Conservation (phyloP, 2,888 invertebrate genomes). For the Pristionchus fissidentatus region DNA sequence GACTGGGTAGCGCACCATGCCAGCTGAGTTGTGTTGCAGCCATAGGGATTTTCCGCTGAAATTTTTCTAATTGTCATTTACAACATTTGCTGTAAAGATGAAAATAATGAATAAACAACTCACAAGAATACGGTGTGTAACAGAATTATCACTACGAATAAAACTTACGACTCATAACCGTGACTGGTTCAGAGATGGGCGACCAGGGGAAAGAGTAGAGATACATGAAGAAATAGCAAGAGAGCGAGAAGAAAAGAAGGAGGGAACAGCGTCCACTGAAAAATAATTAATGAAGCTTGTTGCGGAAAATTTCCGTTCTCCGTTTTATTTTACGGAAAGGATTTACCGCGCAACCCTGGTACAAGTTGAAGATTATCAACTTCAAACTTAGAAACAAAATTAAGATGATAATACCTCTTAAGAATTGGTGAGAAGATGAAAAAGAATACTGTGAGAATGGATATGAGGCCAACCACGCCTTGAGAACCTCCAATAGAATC, state of each 20-base stretch:
- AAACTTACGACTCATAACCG: neutral
- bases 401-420: neutral
- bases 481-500: neutral
- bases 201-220: constrained; percentile 10
- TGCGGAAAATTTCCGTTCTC: too few species aligned
- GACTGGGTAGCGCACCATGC: constrained; percentile 26
- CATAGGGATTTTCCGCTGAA: neutral
- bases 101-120: too few species aligned
- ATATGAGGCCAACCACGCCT: neutral
- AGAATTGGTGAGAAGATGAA: neutral
- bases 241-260: neutral
- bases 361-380: neutral
- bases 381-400: neutral
- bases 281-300: too few species aligned
- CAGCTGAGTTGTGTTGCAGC: neutral
- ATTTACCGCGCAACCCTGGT: too few species aligned
- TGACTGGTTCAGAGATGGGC: neutral
- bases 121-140: too few species aligned
- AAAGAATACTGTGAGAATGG: neutral
- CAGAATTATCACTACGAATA: neutral
- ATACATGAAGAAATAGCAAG: constrained; percentile 3
- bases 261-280: neutral
- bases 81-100: too few species aligned
- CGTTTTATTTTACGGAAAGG: neutral
- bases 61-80: neutral